Evolutionary conservation across 2,113 vertebrate species (phyloP).

Genomic region (Cebus imitator): DNA sequence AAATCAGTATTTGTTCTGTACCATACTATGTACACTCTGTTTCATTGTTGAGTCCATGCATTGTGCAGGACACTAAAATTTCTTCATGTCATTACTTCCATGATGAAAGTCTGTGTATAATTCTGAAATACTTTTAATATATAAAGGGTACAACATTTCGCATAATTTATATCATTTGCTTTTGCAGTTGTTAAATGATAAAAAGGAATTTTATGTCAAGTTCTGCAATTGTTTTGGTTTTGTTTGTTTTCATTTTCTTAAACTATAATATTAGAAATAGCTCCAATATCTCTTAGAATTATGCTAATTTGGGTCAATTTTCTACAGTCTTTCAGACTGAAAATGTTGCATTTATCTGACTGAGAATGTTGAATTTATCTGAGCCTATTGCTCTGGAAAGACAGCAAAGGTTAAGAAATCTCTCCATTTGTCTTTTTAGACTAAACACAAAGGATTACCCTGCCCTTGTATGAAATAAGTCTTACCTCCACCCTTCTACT

Average conservation of each 20-base stretch:
- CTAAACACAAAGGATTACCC: background rate
- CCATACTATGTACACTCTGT: background rate
- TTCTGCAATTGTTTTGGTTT: background rate
- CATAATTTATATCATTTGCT: background rate
- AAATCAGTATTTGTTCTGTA: background rate
- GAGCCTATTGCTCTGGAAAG: background rate
- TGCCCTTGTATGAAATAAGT: fast-evolving
- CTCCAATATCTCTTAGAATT: background rate
- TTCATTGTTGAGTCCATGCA: background rate
- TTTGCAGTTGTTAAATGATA: background rate
- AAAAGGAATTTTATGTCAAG: background rate
- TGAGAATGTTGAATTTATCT: background rate
- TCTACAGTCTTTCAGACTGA: background rate
- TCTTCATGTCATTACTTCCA: background rate
- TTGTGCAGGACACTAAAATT: background rate
- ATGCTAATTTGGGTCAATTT: background rate
- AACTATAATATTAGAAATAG: background rate
- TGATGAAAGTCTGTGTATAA: background rate
- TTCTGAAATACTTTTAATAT: background rate
- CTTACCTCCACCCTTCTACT: background rate
- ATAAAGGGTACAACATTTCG: background rate
- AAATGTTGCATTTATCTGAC: background rate
- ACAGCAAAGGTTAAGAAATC: background rate
- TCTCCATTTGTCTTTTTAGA: background rate
- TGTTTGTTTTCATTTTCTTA: background rate